Evolutionary conservation across 2,888 invertebrate genomes (phyloP).

Genomic region (Erannis defoliaria): DNA sequence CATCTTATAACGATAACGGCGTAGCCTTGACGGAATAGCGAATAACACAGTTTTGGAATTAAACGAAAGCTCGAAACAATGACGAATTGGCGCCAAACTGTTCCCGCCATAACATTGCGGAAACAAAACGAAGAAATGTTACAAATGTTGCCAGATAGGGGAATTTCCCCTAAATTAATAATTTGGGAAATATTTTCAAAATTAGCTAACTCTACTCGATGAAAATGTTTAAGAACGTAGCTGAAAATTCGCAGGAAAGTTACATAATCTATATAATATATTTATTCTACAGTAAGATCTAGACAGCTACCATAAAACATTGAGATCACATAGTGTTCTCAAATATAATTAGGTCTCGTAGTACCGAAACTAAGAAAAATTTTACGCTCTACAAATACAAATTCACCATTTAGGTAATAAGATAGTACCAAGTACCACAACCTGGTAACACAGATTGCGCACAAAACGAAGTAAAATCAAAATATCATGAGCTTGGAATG

Average conservation of each 20-base stretch:
- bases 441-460: slow-evolving; percentile 27
- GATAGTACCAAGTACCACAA: background rate
- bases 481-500: slow-evolving; percentile 64
- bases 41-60: slow-evolving; percentile 12
- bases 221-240: background rate
- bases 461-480: slow-evolving; percentile 61
- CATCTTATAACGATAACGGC: background rate
- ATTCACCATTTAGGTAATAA: background rate
- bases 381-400: background rate
- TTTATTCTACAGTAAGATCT: too few species aligned
- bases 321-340: too few species aligned
- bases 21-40: slow-evolving; percentile 1
- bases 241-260: background rate
- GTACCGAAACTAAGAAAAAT: too few species aligned
- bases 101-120: slow-evolving; percentile 46
- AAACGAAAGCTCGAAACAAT: slow-evolving; percentile 24
- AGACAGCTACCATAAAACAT: too few species aligned
- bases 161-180: background rate
- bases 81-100: slow-evolving; percentile 46
- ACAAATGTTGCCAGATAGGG: slow-evolving; percentile 19
- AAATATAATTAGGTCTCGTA: too few species aligned
- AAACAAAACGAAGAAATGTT: slow-evolving; percentile 12
- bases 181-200: background rate
- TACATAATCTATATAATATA: too few species aligned
- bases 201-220: too few species aligned